Conservation (phyloP, 2,113 vertebrate genomes). For the Istiophorus platypterus region DNA sequence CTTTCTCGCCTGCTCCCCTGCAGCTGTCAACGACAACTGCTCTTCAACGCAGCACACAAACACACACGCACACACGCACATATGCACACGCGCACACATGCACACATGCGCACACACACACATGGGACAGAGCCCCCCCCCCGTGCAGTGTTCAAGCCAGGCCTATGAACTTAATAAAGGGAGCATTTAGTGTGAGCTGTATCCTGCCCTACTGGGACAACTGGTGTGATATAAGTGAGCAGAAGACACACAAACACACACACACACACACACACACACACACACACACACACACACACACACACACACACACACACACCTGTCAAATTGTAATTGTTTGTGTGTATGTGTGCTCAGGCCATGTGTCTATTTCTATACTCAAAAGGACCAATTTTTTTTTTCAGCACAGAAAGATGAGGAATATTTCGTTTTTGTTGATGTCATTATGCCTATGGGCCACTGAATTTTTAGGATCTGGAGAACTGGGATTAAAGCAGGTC, state of each 20-base stretch:
- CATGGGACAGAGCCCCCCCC: slow-evolving; percentile 72
- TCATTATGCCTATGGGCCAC: not conserved
- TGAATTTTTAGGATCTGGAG: not conserved
- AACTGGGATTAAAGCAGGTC: not conserved
- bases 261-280: slow-evolving; percentile 50
- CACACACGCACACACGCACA: slow-evolving; percentile 30
- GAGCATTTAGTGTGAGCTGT: slow-evolving; percentile 82
- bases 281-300: slow-evolving; percentile 64
- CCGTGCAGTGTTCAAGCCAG: slow-evolving; percentile 82
- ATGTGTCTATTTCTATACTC: slow-evolving; percentile 61
- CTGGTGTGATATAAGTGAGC: slow-evolving; percentile 61
- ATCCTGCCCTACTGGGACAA: slow-evolving; percentile 73
- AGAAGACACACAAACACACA: slow-evolving; percentile 68
- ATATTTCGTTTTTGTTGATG: not conserved
- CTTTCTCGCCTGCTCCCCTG: slow-evolving; percentile 79
- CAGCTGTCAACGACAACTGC: slow-evolving; percentile 97
- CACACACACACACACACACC: slow-evolving; percentile 61
- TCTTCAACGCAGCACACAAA: slow-evolving; percentile 83
- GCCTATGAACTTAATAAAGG: slow-evolving; percentile 85
- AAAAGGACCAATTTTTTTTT: not conserved
- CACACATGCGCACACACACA: slow-evolving; percentile 69
- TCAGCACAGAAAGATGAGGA: not conserved
- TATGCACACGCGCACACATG: slow-evolving; percentile 75
- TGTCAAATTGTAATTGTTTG: slow-evolving; percentile 58
- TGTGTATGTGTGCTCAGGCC: slow-evolving; percentile 68